Evolutionary conservation across 2,888 invertebrate genomes (phyloP).

Genomic region (Harmothoe impar): DNA sequence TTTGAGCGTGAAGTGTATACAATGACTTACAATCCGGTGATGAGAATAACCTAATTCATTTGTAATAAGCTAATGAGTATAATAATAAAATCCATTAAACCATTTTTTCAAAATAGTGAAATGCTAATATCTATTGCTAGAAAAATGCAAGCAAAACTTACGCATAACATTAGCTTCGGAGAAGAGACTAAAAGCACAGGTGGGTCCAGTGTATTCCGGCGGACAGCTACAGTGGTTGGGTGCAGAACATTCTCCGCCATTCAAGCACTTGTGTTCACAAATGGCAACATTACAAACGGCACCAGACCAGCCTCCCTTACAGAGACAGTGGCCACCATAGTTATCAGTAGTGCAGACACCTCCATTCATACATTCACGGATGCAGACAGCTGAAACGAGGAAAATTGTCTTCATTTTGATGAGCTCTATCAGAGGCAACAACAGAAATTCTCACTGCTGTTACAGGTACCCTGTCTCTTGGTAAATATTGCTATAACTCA

Average conservation of each 20-base stretch:
- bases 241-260: slow-evolving; percentile 63
- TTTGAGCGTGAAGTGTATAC: too few relatives aligned
- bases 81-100: too few relatives aligned
- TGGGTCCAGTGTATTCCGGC: slow-evolving; percentile 94
- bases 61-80: too few relatives aligned
- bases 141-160: background rate
- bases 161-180: background rate
- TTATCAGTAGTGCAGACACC: slow-evolving; percentile 90
- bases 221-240: slow-evolving; percentile 91
- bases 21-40: too few relatives aligned
- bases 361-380: slow-evolving; percentile 91
- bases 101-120: too few relatives aligned
- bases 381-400: slow-evolving; percentile 89
- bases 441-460: too few relatives aligned
- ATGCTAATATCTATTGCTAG: too few relatives aligned
- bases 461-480: too few relatives aligned
- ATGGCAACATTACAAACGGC: slow-evolving; percentile 40
- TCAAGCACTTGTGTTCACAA: slow-evolving; percentile 56
- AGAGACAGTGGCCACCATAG: slow-evolving; percentile 24
- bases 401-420: too few relatives aligned
- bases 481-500: too few relatives aligned
- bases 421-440: too few relatives aligned
- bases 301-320: slow-evolving; percentile 26
- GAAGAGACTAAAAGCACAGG: slow-evolving; percentile 78
- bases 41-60: too few relatives aligned